Base-by-base conservation (phyloP, 2,113 vertebrate species). In the Boleophthalmus pectinirostris region DNA sequence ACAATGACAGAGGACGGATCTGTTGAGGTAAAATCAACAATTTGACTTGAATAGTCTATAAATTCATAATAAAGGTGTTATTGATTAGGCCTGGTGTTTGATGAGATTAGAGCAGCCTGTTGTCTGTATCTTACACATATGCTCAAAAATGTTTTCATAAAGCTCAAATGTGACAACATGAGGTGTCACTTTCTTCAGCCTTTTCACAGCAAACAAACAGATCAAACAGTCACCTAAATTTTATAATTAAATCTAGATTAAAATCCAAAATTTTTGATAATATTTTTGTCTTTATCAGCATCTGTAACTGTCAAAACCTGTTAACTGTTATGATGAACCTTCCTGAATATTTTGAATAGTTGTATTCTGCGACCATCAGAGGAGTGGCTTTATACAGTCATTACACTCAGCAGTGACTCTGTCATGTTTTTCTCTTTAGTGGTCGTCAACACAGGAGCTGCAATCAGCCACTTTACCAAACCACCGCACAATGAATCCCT, bases 401-500 rank as follows among this genome's bases (percentile, higher is more conserved):
- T 58, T 25, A 58, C 13, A 25, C 56, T 58, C 4, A 58, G 24
- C 24, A 25, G 20, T 58, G 8, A 24, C 21, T 16, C 13, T 60
- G 23, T 65, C 16, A 21, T 58, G 4, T 60, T 51, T 78, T 73
- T 46, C 10, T 60, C 74, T 73, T 24, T 72, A 94, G 94, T 94
- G 94, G 94, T 90, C 89, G 1, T 81, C 89, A 18, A 82, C 77
- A 25, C 85, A 90, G 79, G 91, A 92, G 61, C 82, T 94, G 72
- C 66, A 57, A 0, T 81, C 82, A 11, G 93, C 91, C 5, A 70
- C 57, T 35, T 80, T 94, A 12, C 87, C 89, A 2, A 33, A 82
- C 54, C 83, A 93, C 69, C 93, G 93, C 68, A 91, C 91, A n/a
- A 95, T 95, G 92, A 95, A 92, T 75, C 94, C 94, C n/a, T 94